Evolutionary conservation across 2,888 invertebrate species (phyloP), one percentile per base, ranked within the genome.

Genomic region (Eristalinus aeneus): DNA sequence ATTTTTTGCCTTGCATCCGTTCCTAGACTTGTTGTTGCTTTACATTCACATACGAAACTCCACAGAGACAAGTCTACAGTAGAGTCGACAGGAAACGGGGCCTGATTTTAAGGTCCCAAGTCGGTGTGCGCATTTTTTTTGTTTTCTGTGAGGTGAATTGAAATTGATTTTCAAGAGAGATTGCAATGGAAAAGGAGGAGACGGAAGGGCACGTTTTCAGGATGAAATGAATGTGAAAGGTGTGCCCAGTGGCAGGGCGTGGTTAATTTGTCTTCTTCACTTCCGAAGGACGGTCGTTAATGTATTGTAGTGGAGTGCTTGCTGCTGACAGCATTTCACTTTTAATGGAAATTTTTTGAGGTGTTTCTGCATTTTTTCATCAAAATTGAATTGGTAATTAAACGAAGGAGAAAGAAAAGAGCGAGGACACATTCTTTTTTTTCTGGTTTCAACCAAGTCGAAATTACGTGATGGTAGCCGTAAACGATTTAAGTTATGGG

Each of bases 151-250:
- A 12, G 31, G 53, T 53, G 53, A 67, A 67, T 32, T 32, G 31
- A 53, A 67, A 67, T 68, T 68, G 68, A 68, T 68, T 68, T 68
- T 34, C 34, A 68, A 34, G 27, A 9, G 34, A 34, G 68, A 53
- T 34, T 46, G 46, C 16, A 46, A 16, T 46, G 46, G 16, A 56
- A 22, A 11, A 54, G 32, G 20, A 16, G 27, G 53, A 22, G 54
- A 34, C 11, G n/a, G n/a, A 9, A 60, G 31, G 34, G 34, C 16
- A 31, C n/a, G n/a, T 46, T 31, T 46, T 27, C 16, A 32, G 32
- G 20, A 32, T 32, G 32, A 31, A 10, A 54, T 54, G 46, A 31
- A 31, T 11, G 32, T 31, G 34, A 68, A 68, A 53, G 56, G 23
- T 23, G 22, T 22, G 23, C 10, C 22, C 23, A 54, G 68, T 68